These are phyloP conservation scores for Meles meles DNA, from an alignment of 2,113 vertebrate genomes.

Conservation along the genomic window DNA sequence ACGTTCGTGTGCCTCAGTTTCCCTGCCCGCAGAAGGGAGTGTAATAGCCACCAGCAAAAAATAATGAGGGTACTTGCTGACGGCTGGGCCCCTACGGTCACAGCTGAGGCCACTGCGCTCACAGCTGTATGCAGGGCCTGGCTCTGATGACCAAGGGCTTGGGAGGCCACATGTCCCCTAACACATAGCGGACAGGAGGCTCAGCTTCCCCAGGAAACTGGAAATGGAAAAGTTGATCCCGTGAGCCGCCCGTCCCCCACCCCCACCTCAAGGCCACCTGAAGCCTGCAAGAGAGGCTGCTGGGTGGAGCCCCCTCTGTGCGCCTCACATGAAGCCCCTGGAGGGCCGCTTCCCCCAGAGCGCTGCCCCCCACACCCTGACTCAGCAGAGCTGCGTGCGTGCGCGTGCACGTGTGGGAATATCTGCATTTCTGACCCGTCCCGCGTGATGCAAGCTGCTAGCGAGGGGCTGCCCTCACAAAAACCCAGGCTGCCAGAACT, in stretches of 20 bases:
- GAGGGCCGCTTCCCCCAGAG: not conserved
- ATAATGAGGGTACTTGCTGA: not conserved
- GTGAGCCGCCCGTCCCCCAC: too few relatives aligned
- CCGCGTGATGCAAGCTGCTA: accelerated
- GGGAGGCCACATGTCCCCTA: not conserved
- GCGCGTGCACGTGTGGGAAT: not conserved
- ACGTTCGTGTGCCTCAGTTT: not conserved
- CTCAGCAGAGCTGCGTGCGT: not conserved
- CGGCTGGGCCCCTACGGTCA: accelerated
- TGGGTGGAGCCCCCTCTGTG: accelerated
- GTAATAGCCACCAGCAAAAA: not conserved
- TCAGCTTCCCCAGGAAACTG: too few relatives aligned
- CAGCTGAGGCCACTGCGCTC: not conserved
- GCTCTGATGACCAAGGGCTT: not conserved
- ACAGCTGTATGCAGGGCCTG: not conserved
- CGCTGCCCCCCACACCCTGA: not conserved
- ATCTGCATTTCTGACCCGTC: not conserved
- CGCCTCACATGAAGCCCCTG: not conserved
- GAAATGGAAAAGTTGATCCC: not conserved
- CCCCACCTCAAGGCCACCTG: accelerated
- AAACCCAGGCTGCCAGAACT: not conserved
- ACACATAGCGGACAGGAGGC: too few relatives aligned
- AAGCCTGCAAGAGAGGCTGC: not conserved
- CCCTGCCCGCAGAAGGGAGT: accelerated
- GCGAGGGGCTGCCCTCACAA: accelerated